Percentiles rank a stretch among this genome's conserved stretches.
Conservation (phyloP, 2,797 vertebrate genomes). For the Harpagifer antarcticus region DNA sequence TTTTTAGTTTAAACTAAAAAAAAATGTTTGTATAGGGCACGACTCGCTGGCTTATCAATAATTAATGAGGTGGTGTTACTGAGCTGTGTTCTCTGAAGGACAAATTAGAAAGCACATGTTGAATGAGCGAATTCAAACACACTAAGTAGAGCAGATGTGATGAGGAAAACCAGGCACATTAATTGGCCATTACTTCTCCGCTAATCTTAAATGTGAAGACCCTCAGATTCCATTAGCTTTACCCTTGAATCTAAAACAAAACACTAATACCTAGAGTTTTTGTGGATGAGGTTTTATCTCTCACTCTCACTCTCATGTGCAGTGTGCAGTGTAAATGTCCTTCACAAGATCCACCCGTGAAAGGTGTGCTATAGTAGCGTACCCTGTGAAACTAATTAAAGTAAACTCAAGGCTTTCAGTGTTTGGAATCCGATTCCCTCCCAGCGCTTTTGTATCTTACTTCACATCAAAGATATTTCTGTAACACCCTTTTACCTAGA, state of each 20-base stretch:
- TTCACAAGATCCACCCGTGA: conserved; percentile 55
- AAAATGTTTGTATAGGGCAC: conserved; percentile 16
- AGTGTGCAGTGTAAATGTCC: conserved; percentile 60
- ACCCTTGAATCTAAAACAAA: conserved; percentile 65
- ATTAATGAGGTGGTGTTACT: conserved; percentile 56
- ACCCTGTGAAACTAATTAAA: conserved; percentile 68
- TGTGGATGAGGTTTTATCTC: conserved; percentile 38
- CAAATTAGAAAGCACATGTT: conserved; percentile 48
- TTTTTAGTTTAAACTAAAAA: conserved; percentile 33
- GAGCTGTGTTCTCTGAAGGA: conserved; percentile 66
- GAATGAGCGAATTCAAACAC: conserved; percentile 42
- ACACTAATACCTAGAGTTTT: conserved; percentile 44
- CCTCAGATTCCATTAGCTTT: conserved; percentile 54
- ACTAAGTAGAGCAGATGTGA: conserved; percentile 21
- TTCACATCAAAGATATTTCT: conserved; percentile 54
- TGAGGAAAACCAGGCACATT: conserved; percentile 49
- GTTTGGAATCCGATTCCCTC: conserved; percentile 56
- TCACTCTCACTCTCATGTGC: conserved; percentile 45
- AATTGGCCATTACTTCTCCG: conserved; percentile 51
- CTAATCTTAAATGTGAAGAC: conserved; percentile 55
- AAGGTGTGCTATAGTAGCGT: conserved; percentile 47
- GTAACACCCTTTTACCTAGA: conserved; percentile 48
- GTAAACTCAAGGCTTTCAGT: conserved; percentile 45
- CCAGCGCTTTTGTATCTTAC: conserved; percentile 55
- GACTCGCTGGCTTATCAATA: conserved; percentile 55